Conservation (phyloP, 2,888 invertebrate species). For the Tethea ocularis region DNA sequence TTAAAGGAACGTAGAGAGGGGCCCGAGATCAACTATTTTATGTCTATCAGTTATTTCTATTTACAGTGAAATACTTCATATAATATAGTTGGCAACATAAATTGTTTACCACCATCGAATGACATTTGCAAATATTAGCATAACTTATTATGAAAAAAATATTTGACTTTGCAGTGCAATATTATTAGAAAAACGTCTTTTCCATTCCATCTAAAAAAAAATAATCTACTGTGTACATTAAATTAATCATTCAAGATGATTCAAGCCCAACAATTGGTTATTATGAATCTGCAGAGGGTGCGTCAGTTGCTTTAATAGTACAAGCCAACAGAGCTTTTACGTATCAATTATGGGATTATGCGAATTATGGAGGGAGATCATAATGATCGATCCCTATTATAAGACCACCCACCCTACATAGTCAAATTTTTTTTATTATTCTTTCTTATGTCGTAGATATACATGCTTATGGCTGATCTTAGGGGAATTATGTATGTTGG, state of each 20-base stretch:
- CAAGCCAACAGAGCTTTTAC: constrained; percentile 67
- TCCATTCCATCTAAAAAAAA: background rate
- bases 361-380: constrained; percentile 70
- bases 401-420: constrained; percentile 38
- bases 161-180: background rate
- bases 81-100: too few species aligned
- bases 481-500: background rate
- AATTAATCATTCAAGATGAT: constrained; percentile 46
- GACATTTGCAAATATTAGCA: too few species aligned
- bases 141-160: too few species aligned
- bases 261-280: constrained; percentile 69
- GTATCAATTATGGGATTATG: constrained; percentile 77
- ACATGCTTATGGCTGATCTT: too few species aligned
- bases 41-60: constrained; percentile 6
- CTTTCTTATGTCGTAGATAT: background rate
- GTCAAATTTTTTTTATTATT: background rate
- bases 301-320: constrained; percentile 53
- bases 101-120: too few species aligned
- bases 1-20: constrained; percentile 21
- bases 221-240: background rate
- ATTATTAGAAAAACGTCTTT: background rate
- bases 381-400: constrained; percentile 67
- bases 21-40: constrained; percentile 15
- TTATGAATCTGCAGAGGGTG: constrained; percentile 69
- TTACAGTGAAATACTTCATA: background rate